These are phyloP conservation scores for Gastrophryne carolinensis DNA, from an alignment of 2,797 vertebrate genomes.

Conservation along the genomic window DNA sequence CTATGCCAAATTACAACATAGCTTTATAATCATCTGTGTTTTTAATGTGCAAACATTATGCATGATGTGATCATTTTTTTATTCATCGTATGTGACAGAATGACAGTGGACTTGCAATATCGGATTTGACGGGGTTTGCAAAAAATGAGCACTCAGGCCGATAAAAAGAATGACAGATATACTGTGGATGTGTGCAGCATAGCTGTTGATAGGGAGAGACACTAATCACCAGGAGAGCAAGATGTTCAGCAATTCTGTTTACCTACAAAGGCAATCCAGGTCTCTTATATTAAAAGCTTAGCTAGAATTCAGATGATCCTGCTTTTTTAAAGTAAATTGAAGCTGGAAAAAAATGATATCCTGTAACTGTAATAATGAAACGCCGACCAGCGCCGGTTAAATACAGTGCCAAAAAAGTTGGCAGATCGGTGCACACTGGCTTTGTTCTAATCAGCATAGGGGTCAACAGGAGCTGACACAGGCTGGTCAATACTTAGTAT, in stretches of 20 bases:
- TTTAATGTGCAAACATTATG: slow-evolving; percentile 17
- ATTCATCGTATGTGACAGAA: slow-evolving; percentile 22
- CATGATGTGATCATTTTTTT: slow-evolving; percentile 7
- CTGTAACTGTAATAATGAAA: no score
- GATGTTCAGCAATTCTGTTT: slow-evolving; percentile 17
- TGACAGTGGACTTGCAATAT: slow-evolving; percentile 18
- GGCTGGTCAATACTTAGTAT: no score
- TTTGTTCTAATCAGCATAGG: no score
- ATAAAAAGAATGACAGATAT: slow-evolving; percentile 7
- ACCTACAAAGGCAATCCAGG: not conserved
- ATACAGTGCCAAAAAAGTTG: no score
- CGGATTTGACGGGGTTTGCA: slow-evolving; percentile 17
- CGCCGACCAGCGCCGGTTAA: no score
- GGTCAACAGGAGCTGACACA: no score
- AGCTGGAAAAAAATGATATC: no score
- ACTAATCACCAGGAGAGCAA: slow-evolving; percentile 21
- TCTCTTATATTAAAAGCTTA: not conserved
- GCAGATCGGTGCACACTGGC: no score
- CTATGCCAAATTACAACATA: no score
- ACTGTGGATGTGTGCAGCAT: slow-evolving; percentile 1
- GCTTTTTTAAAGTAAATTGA: no score
- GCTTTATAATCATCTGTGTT: not conserved
- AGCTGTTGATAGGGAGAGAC: slow-evolving; percentile 19
- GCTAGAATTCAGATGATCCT: not conserved
- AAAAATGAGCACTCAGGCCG: slow-evolving; percentile 4